These are phyloP conservation scores for Lepidothrix coronata DNA, from an alignment of 2,113 vertebrate species.

Conservation along the genomic window DNA sequence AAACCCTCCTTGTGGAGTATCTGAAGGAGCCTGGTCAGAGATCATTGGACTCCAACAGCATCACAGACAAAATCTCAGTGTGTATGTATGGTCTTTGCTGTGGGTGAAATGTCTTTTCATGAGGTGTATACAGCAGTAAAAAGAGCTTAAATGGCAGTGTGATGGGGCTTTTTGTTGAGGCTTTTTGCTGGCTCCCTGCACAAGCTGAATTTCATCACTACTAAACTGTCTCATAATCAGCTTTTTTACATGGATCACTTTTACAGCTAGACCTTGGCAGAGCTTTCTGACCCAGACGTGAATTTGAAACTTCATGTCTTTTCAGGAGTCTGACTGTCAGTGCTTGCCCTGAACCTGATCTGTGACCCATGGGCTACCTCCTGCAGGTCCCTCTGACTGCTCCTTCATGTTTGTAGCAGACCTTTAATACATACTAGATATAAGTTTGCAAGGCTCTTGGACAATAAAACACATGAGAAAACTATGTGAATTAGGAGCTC, in stretches of 20 bases:
- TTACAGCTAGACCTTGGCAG: neutral
- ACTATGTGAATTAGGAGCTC: neutral
- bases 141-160: neutral
- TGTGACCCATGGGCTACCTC: neutral
- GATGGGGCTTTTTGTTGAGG: neutral
- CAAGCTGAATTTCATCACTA: neutral
- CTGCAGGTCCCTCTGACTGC: neutral
- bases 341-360: neutral
- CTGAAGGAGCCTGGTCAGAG: neutral
- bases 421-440: accelerated
- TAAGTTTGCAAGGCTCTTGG: neutral
- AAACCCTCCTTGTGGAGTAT: neutral
- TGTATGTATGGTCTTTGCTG: neutral
- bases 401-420: neutral
- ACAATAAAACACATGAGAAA: neutral
- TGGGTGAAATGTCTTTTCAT: neutral
- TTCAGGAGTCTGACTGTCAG: neutral
- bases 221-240: neutral
- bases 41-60: neutral
- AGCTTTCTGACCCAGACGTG: neutral
- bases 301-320: neutral
- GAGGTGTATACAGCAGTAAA: neutral
- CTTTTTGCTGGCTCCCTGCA: neutral
- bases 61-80: neutral
- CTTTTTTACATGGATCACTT: neutral